Conservation (phyloP, 2,888 invertebrate genomes). For the Ashinkailepas kermadecensis region DNA sequence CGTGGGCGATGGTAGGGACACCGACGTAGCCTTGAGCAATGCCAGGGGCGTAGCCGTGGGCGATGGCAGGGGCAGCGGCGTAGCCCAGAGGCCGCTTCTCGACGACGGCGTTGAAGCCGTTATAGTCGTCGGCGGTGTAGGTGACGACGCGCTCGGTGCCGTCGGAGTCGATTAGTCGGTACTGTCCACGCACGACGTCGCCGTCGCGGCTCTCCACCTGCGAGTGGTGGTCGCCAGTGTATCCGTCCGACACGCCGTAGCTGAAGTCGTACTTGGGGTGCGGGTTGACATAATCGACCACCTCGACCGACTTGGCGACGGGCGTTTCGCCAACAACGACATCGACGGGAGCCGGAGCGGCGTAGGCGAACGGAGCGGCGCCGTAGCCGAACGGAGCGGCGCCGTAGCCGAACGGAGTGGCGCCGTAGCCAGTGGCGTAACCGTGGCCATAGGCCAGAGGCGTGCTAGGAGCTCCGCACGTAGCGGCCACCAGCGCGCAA, state of each 20-base stretch:
- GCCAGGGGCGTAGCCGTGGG: no score
- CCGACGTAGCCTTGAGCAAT: no score
- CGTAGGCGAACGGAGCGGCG: conserved; percentile 31
- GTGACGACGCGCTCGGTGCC: conserved; percentile 28
- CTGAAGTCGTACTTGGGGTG: conserved; percentile 24
- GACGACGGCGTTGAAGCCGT: conserved; percentile 35
- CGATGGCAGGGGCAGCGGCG: conserved; percentile 30
- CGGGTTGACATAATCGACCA: conserved; percentile 5
- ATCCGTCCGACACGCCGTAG: conserved; percentile 25
- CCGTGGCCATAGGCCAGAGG: conserved; percentile 7
- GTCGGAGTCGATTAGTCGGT: conserved; percentile 24
- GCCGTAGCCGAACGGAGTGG: no score
- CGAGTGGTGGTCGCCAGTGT: conserved; percentile 25
- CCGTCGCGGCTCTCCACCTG: conserved; percentile 25
- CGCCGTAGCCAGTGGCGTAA: not conserved
- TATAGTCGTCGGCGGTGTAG: conserved; percentile 29
- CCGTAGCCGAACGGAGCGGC: conserved; percentile 28
- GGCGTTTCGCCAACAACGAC: not conserved
- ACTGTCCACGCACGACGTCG: conserved; percentile 23
- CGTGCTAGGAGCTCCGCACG: conserved; percentile 10
- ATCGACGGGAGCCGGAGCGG: conserved; percentile 26
- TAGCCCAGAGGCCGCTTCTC: conserved; percentile 33
- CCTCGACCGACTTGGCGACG: not conserved
- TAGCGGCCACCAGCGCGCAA: conserved; percentile 13
- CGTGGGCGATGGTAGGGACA: not conserved